These are phyloP conservation scores for Cromileptes altivelis DNA, from an alignment of 2,113 vertebrate species.

Conservation along the genomic window DNA sequence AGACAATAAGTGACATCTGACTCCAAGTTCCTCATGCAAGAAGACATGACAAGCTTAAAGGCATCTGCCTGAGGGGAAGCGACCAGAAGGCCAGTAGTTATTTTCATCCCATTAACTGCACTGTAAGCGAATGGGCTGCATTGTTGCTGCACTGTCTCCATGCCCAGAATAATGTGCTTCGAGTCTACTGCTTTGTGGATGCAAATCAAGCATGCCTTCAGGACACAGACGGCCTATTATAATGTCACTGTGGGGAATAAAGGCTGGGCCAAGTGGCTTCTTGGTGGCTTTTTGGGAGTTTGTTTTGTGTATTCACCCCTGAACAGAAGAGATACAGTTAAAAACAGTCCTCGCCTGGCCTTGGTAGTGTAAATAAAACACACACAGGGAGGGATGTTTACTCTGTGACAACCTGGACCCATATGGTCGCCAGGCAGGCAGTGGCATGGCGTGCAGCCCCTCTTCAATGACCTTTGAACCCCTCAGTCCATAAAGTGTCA, in stretches of 20 bases:
- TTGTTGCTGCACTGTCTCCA: slow-evolving; percentile 56
- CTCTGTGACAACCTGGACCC: background rate
- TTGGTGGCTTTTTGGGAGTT: slow-evolving; percentile 32
- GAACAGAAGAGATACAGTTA: background rate
- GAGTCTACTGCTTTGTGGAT: slow-evolving; percentile 58
- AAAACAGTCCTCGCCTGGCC: background rate
- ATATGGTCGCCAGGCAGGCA: slow-evolving; percentile 36
- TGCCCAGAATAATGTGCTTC: slow-evolving; percentile 54
- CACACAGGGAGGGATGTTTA: slow-evolving; percentile 2
- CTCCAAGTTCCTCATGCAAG: slow-evolving; percentile 11
- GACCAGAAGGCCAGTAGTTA: slow-evolving; percentile 49
- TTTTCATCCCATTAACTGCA: slow-evolving; percentile 71
- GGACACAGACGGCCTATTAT: slow-evolving; percentile 71
- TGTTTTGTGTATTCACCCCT: slow-evolving; percentile 35
- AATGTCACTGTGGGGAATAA: slow-evolving; percentile 57
- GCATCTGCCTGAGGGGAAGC: slow-evolving; percentile 18
- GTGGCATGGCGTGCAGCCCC: slow-evolving; percentile 24
- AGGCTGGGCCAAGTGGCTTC: slow-evolving; percentile 53
- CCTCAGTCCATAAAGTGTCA: slow-evolving; percentile 33
- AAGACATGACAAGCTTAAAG: slow-evolving; percentile 34
- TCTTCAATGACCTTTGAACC: slow-evolving; percentile 68
- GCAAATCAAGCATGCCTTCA: slow-evolving; percentile 65
- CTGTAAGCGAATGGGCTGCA: slow-evolving; percentile 57
- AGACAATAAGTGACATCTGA: slow-evolving; percentile 53
- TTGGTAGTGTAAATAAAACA: slow-evolving; percentile 14